Base-by-base conservation (phyloP, 2,113 vertebrate species). In the Zosterops japonicus region DNA sequence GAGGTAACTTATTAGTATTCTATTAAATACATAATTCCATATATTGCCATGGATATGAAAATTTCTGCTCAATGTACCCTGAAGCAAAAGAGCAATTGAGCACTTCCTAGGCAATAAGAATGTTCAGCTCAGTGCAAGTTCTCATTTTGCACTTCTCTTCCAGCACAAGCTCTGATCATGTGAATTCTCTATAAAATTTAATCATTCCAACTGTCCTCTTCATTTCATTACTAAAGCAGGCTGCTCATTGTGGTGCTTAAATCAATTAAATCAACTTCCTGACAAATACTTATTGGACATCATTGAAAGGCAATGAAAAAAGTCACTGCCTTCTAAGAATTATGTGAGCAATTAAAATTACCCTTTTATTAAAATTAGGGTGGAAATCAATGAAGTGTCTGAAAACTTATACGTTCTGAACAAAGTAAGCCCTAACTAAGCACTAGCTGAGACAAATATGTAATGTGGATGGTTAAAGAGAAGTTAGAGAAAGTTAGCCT, bases 191-290 rank as follows among this genome's bases (percentile, higher is more conserved):
- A 74, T 28, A 71, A 78, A 42, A 92, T 41, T 71, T 11, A 86
- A 83, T 67, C 65, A 85, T 78, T 82, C 25, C 68, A 78, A 71
- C 39, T 42, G 8, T 89, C 52, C n/a, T 72, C 42, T 42, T 24
- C 57, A 69, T 56, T 90, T 93, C 8, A 72, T 72, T 87, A 83
- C 19, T 67, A 90, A 92, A 90, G 50, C 7, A 60, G 65, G 83
- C 57, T 42, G 23, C 33, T 90, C 55, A 70, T 18, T 55, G 46
- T 69, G 52, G 59, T 41, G 14, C 57, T 72, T 88, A 75, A 94
- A 82, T 65, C 90, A 93, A 84, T 93, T 80, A 94, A 93, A 71
- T 53, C 69, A 86, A 72, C 81, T 52, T 29, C 25, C 29, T 95
- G 55, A 82, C 19, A 91, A 91, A 87, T 94, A 42, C 25, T 64